These are phyloP conservation scores for Pseudoatta argentina DNA, from an alignment of 1,140 invertebrate genomes.

Conservation along the genomic window DNA sequence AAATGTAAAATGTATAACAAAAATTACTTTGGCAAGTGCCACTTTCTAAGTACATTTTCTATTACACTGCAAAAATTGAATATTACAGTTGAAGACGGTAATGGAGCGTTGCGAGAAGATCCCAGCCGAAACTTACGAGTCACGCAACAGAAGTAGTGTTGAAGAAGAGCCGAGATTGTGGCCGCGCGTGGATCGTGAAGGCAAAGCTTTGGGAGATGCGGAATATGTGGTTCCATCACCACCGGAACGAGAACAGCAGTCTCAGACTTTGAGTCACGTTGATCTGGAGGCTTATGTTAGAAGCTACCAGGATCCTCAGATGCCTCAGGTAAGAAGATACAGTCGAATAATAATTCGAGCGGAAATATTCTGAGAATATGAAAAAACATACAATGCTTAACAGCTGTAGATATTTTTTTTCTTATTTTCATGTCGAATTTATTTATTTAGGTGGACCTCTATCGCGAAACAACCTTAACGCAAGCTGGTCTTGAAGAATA, in stretches of 20 bases:
- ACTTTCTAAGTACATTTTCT: slow-evolving; percentile 44
- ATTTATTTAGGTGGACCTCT: slow-evolving; percentile 81
- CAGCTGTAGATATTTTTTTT: background rate
- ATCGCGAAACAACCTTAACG: slow-evolving; percentile 85
- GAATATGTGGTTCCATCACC: slow-evolving; percentile 92
- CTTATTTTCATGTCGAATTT: background rate
- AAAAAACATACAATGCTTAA: background rate
- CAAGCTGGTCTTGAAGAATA: slow-evolving; percentile 91
- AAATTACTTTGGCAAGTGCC: background rate
- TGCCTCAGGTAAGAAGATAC: slow-evolving; percentile 78
- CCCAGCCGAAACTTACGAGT: slow-evolving; percentile 88
- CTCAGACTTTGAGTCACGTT: slow-evolving; percentile 86
- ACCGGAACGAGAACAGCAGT: slow-evolving; percentile 90
- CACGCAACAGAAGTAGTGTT: slow-evolving; percentile 82
- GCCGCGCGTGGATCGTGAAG: slow-evolving; percentile 90
- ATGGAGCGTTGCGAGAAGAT: slow-evolving; percentile 92
- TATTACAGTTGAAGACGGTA: slow-evolving; percentile 89
- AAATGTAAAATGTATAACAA: background rate
- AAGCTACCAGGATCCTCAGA: slow-evolving; percentile 87
- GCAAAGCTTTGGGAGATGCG: slow-evolving; percentile 88
- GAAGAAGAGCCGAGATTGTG: slow-evolving; percentile 85
- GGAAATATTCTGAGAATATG: background rate
- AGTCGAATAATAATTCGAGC: background rate
- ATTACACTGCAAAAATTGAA: slow-evolving; percentile 52
- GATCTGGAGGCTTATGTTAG: slow-evolving; percentile 87